Percentiles rank a stretch among this genome's conserved stretches.
phyloP scores from a whole-genome alignment of 2,797 vertebrate species.

The Sebastes matsubarae region DNA sequence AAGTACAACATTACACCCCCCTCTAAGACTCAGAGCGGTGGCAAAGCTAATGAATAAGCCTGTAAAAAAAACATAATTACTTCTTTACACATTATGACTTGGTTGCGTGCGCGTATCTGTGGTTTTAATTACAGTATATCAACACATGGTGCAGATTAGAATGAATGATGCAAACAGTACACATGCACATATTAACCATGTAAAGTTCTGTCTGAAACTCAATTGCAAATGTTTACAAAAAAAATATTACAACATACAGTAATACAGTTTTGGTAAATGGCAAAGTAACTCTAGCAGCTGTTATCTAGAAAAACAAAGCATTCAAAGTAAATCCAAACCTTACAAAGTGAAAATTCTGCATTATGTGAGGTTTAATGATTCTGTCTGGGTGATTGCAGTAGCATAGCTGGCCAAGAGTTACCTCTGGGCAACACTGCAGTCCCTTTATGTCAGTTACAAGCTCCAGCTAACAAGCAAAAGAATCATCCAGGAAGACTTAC shows the following conservation, averaged over 20 bases:
- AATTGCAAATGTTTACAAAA: neutral
- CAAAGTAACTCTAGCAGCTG: neutral
- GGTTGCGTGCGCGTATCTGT: neutral
- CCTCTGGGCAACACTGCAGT: slow-evolving; percentile 50
- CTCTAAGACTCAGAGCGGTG: neutral
- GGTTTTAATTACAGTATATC: neutral
- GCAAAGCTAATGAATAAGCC: neutral
- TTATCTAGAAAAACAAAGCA: neutral
- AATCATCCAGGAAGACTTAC: slow-evolving; percentile 60
- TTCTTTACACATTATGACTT: neutral
- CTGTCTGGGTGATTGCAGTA: slow-evolving; percentile 42
- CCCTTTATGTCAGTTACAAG: slow-evolving; percentile 20
- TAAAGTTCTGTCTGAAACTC: slow-evolving; percentile 8
- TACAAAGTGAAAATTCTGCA: neutral
- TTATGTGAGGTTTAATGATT: slow-evolving; percentile 11
- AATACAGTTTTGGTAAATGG: neutral
- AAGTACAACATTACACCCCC: neutral
- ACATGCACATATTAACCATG: slow-evolving; percentile 4
- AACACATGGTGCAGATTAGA: neutral
- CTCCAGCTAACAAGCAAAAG: slow-evolving; percentile 49
- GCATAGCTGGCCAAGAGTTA: slow-evolving; percentile 34
- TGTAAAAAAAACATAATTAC: neutral
- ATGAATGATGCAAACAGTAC: neutral
- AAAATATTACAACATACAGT: neutral
- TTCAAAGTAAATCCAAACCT: neutral